Evolutionary conservation across 2,113 vertebrate species (phyloP).

Genomic region (Trichechus manatus): DNA sequence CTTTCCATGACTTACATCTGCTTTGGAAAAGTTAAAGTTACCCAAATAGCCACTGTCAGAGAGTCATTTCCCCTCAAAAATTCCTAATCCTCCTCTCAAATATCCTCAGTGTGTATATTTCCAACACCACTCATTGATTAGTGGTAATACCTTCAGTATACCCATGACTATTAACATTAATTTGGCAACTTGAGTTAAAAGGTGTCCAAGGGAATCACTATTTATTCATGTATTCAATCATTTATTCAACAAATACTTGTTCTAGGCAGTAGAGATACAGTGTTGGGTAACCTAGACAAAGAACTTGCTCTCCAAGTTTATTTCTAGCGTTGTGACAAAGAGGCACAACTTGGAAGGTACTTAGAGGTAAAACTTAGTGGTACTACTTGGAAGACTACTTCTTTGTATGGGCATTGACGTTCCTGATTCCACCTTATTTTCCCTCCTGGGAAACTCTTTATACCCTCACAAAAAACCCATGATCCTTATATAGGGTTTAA

Average conservation of each 20-base stretch:
- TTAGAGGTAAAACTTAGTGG: not conserved
- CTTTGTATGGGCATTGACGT: not conserved
- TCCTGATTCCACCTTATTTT: not conserved
- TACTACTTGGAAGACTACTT: not conserved
- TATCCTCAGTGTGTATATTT: not conserved
- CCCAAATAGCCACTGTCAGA: not conserved
- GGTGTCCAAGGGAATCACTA: not conserved
- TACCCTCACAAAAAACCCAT: not conserved
- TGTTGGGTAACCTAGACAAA: not conserved
- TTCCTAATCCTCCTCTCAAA: not conserved
- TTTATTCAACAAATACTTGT: not conserved
- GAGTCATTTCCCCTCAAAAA: not conserved
- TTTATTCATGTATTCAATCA: not conserved
- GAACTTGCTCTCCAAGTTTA: not conserved
- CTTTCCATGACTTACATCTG: not conserved
- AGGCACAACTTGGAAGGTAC: not conserved
- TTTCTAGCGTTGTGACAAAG: not conserved
- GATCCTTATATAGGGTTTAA: not conserved
- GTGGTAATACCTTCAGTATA: not conserved
- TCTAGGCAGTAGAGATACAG: not conserved
- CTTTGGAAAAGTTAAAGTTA: conserved; percentile 40
- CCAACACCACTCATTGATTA: not conserved
- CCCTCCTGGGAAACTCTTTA: not conserved
- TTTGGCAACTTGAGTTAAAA: conserved; percentile 12
- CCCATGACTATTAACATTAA: not conserved